Evolutionary conservation across 2,113 vertebrate genomes (phyloP).

Genomic region (Dromiciops gliroides): DNA sequence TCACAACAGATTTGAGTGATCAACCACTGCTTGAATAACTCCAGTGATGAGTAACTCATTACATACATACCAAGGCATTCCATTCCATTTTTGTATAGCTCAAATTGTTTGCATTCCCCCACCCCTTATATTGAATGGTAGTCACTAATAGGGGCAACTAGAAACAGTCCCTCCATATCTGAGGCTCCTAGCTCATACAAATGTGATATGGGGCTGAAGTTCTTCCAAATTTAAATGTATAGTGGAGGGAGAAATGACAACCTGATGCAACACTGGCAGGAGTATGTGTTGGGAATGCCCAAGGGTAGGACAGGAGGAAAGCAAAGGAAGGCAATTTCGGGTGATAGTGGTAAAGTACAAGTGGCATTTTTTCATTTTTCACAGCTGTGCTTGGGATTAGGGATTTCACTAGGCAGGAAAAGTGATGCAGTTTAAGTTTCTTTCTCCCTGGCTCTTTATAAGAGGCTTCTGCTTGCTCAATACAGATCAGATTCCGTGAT

Average conservation of each 20-base stretch:
- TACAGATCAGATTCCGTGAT: slow-evolving; percentile 76
- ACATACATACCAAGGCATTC: neutral
- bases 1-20: neutral
- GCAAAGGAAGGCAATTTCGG: neutral
- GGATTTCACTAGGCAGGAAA: slow-evolving; percentile 62
- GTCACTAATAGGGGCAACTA: neutral
- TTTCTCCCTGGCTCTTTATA: slow-evolving; percentile 55
- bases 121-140: neutral
- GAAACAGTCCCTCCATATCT: neutral
- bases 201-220: neutral
- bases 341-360: neutral
- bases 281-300: neutral
- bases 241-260: neutral
- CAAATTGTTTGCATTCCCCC: neutral
- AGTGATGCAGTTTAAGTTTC: slow-evolving; percentile 54
- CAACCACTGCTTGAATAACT: neutral
- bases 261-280: neutral
- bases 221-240: neutral
- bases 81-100: neutral
- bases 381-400: slow-evolving; percentile 51
- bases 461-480: slow-evolving; percentile 62
- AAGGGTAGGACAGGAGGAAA: neutral
- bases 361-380: slow-evolving; percentile 12
- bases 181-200: neutral
- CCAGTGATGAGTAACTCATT: neutral